These are phyloP conservation scores for Eupithecia abbreviata DNA, from an alignment of 2,888 invertebrate genomes.

Conservation along the genomic window DNA sequence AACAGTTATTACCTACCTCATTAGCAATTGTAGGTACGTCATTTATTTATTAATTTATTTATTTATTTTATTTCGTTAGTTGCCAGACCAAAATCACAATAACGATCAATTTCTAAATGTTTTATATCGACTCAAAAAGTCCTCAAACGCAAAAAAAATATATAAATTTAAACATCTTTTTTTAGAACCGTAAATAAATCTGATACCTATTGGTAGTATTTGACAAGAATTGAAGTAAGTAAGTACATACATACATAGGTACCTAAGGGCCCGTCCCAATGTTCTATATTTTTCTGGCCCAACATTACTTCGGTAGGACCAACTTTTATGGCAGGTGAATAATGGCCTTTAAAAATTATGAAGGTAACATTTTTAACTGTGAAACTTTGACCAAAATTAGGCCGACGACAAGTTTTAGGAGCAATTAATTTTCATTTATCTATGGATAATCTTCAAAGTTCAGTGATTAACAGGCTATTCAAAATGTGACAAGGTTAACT, in stretches of 20 bases:
- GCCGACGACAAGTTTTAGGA: constrained; percentile 51
- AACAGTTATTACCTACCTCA: too few species aligned
- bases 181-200: not conserved
- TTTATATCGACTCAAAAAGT: too few species aligned
- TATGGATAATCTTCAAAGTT: constrained; percentile 71
- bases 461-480: constrained; percentile 72
- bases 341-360: not conserved
- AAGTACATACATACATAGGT: not conserved
- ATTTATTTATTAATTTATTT: too few species aligned
- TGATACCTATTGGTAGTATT: not conserved
- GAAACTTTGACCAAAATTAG: constrained; percentile 52
- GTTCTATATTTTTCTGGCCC: not conserved
- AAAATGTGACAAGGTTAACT: constrained; percentile 44
- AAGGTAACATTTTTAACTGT: constrained; percentile 40
- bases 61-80: too few species aligned
- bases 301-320: not conserved
- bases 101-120: too few species aligned
- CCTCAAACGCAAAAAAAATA: too few species aligned
- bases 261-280: not conserved
- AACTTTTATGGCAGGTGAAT: not conserved
- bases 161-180: too few species aligned
- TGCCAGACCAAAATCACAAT: too few species aligned
- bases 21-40: too few species aligned
- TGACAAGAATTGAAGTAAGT: not conserved
- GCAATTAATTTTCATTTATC: constrained; percentile 73